Evolutionary conservation across 2,797 vertebrate species (phyloP), one percentile per base, ranked within the genome.

Genomic region (Neomorphus geoffroyi): DNA sequence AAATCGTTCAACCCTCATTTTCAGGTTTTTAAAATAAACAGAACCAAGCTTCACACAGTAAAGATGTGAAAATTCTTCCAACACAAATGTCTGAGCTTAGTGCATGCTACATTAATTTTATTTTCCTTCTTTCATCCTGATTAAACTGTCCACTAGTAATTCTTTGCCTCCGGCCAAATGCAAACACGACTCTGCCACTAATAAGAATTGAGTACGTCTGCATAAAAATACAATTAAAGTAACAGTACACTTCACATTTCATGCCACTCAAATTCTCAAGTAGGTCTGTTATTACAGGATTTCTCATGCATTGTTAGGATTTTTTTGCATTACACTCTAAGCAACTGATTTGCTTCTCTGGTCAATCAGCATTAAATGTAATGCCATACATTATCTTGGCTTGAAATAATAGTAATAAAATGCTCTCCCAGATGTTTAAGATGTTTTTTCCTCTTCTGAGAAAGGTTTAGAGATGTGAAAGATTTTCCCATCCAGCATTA

Each of bases 101-200:
- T 5, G 10, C 94, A 97, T 93, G 96, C 96, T 96, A 94, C 94
- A 96, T 97, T 96, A 96, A 96, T 97, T 97, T 97, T 91, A 95
- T 96, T 97, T 97, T 90, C 91, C 80, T 92, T 91, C 95, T 96
- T 97, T 96, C 95, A 93, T 96, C 88, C 96, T 88, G 92, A 97
- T 97, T 97, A 97, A 97, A 97, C 95, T 96, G 94, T 96, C 96
- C 97, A 96, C 92, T 95, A 91, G 93, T 94, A 93, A 95, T 94
- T 94, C 84, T 96, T 96, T 96, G 95, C 97, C 96, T 97, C 91
- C 14, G 33, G 96, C 94, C 94, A 75, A 94, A 95, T 69, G 80
- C 93, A 95, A 95, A 92, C 92, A 90, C 88, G 86, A 73, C 86
- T 94, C 94, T 93, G 88, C 80, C 94, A 82, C 94, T 97, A 96